Percentiles rank a stretch among this genome's conserved stretches.
Evolutionary conservation across 35 echinoderm and acorn worm species (phyloP).

Genomic region (Ophioderma brevispina): DNA sequence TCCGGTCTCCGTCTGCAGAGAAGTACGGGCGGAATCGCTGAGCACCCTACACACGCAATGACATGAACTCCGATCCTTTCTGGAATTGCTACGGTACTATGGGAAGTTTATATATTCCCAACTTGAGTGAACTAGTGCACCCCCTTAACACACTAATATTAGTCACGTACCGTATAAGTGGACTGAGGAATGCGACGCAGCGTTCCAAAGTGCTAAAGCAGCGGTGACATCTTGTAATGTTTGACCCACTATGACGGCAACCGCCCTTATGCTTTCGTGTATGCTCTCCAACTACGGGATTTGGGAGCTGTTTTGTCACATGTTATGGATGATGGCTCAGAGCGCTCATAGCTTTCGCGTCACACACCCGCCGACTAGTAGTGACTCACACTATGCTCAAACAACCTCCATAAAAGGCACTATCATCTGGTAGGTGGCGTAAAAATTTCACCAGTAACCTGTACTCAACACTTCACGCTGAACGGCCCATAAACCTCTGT

Average conservation of each 20-base stretch:
- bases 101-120: constrained; percentile 69
- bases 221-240: not conserved
- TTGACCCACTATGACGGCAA: constrained; percentile 57
- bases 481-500: constrained; percentile 64
- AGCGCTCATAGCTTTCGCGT: constrained; percentile 68
- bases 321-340: constrained; percentile 50
- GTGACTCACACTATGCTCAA: constrained; percentile 79
- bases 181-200: constrained; percentile 53
- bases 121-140: constrained; percentile 29
- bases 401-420: constrained; percentile 58
- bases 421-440: constrained; percentile 31
- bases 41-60: constrained; percentile 41
- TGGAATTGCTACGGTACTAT: constrained; percentile 58
- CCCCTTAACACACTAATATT: constrained; percentile 48
- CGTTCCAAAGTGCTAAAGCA: constrained; percentile 40
- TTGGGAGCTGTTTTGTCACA: constrained; percentile 57
- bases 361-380: constrained; percentile 37
- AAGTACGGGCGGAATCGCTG: constrained; percentile 58
- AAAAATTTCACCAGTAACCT: constrained; percentile 28
- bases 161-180: constrained; percentile 47
- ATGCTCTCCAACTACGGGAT: constrained; percentile 55
- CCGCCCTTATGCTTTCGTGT: constrained; percentile 56
- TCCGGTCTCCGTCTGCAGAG: constrained; percentile 43
- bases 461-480: constrained; percentile 24
- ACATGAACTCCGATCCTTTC: constrained; percentile 61